A percentile compares a stretch with the other conserved stretches of the same genome.
These are phyloP conservation scores for Coleophora deauratella DNA, from an alignment of 2,888 invertebrate genomes.

Conservation along the genomic window DNA sequence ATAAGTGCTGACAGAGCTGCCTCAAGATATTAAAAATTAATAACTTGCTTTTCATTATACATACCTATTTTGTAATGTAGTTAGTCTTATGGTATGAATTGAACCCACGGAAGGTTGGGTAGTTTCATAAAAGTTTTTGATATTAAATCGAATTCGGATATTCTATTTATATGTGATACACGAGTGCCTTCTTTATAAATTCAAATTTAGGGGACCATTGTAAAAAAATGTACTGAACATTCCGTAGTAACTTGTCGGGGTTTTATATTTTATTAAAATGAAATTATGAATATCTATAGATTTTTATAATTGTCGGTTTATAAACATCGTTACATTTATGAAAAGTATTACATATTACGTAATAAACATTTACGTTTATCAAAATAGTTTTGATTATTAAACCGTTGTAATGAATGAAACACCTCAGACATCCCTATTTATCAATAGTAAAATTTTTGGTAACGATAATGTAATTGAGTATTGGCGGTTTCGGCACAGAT, in stretches of 20 bases:
- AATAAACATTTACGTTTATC: constrained; percentile 39
- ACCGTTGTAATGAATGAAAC: too few species aligned
- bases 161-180: constrained; percentile 15
- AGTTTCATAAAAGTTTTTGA: too few species aligned
- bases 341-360: constrained; percentile 63
- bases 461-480: constrained; percentile 18
- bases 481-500: too few species aligned
- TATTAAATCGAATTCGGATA: too few species aligned
- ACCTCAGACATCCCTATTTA: too few species aligned
- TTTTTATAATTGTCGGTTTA: constrained; percentile 38
- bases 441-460: constrained; percentile 42
- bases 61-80: constrained; percentile 29
- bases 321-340: constrained; percentile 58
- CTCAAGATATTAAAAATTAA: too few species aligned
- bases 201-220: constrained; percentile 39
- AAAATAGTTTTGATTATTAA: constrained; percentile 3
- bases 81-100: too few species aligned
- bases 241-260: constrained; percentile 44
- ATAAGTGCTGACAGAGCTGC: too few species aligned
- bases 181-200: constrained; percentile 49
- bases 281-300: constrained; percentile 41
- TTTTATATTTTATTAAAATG: constrained; percentile 34
- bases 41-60: too few species aligned
- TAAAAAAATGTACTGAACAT: constrained; percentile 66
- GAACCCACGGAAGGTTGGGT: too few species aligned